Percentiles rank a stretch among this genome's conserved stretches.
Conservation (phyloP, 1,140 invertebrate species). For the Proctacanthus coquilletti region DNA sequence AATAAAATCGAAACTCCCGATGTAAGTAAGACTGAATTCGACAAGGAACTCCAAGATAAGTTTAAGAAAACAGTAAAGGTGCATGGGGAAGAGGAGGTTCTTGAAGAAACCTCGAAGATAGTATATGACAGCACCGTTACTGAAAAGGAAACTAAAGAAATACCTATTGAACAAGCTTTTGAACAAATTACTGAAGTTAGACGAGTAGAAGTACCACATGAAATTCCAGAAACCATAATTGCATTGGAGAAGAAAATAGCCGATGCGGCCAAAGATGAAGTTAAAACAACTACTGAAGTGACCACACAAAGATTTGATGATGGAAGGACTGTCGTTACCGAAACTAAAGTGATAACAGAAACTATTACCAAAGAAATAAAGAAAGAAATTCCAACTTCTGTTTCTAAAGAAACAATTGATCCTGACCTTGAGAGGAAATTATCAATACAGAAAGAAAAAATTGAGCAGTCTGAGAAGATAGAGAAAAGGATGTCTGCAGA, state of each 20-base stretch:
- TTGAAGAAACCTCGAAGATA: slow-evolving; percentile 1
- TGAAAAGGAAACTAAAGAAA: slow-evolving; percentile 1
- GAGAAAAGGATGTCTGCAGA: too few relatives aligned
- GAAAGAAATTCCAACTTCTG: slow-evolving; percentile 9
- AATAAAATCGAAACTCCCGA: slow-evolving; percentile 24
- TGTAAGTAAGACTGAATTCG: slow-evolving; percentile 27
- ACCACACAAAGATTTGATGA: not conserved
- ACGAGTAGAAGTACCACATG: too few relatives aligned
- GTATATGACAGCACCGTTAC: slow-evolving; percentile 1
- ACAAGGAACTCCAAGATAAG: slow-evolving; percentile 27
- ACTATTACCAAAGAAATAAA: slow-evolving; percentile 8
- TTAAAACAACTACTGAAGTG: not conserved
- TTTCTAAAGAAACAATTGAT: slow-evolving; percentile 6
- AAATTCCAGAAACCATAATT: too few relatives aligned
- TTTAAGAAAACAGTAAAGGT: slow-evolving; percentile 23
- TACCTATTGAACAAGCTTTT: not conserved
- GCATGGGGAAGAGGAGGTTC: slow-evolving; percentile 18
- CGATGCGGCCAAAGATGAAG: not conserved
- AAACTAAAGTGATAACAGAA: not conserved
- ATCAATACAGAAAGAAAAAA: slow-evolving; percentile 9
- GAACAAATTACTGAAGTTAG: too few relatives aligned
- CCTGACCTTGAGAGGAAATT: slow-evolving; percentile 3
- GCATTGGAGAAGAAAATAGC: too few relatives aligned
- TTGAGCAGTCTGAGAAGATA: slow-evolving; percentile 4
- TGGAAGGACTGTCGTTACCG: too few relatives aligned